phyloP scores from a whole-genome alignment of 2,113 vertebrate genomes.

The Podarcis raffonei region DNA sequence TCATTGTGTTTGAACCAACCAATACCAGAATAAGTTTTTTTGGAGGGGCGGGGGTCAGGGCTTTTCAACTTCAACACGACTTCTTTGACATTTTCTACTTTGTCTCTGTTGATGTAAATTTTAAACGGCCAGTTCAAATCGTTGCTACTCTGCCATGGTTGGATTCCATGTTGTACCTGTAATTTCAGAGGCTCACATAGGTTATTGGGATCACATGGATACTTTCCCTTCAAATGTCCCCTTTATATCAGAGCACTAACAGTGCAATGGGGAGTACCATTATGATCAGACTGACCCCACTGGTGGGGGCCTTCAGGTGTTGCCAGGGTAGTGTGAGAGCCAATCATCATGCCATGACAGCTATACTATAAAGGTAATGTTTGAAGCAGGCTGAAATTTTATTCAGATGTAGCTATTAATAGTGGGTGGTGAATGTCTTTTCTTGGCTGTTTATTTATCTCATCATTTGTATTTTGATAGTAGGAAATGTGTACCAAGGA shows the following conservation, averaged over 20 bases:
- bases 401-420: too few relatives aligned
- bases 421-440: too few relatives aligned
- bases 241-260: not conserved
- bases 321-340: too few relatives aligned
- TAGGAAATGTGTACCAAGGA: too few relatives aligned
- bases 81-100: not conserved
- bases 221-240: not conserved
- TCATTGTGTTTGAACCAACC: not conserved
- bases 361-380: too few relatives aligned
- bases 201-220: not conserved
- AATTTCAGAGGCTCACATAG: not conserved
- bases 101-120: not conserved
- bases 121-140: not conserved
- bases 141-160: not conserved
- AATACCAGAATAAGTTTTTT: not conserved
- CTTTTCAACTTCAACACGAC: not conserved
- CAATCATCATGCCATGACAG: too few relatives aligned
- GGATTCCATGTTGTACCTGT: not conserved
- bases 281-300: not conserved
- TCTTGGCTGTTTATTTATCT: too few relatives aligned
- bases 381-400: too few relatives aligned
- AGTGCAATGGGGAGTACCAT: not conserved
- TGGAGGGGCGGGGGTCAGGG: not conserved
- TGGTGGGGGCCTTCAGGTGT: too few relatives aligned
- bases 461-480: too few relatives aligned